phyloP scores from a whole-genome alignment of 2,113 vertebrate genomes.

The Silurus glanis region DNA sequence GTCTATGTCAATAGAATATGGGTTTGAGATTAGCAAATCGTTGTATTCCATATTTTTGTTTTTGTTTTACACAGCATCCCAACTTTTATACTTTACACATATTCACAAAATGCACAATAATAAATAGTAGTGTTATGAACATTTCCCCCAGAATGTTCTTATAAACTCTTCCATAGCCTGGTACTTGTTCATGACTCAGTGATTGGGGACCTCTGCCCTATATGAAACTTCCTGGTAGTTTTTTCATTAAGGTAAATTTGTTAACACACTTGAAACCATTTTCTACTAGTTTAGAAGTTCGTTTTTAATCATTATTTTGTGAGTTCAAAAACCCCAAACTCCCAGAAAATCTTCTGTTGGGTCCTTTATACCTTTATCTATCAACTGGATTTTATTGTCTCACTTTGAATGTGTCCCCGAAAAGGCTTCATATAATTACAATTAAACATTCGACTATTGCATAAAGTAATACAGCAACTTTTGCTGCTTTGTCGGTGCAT shows the following conservation, averaged over 20 bases:
- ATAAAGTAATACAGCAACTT: not conserved
- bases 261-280: not conserved
- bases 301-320: not conserved
- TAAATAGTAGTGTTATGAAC: too few species aligned
- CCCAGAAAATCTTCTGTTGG: not conserved
- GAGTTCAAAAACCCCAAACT: not conserved
- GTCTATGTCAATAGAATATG: too few species aligned
- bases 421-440: not conserved
- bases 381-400: not conserved
- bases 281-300: not conserved
- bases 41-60: too few species aligned
- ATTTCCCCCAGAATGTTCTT: too few species aligned
- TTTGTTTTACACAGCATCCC: too few species aligned
- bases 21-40: too few species aligned
- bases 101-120: too few species aligned
- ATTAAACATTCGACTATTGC: not conserved
- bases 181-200: too few species aligned
- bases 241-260: not conserved
- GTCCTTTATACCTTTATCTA: not conserved
- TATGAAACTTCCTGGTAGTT: too few species aligned
- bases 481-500: constrained; percentile 8
- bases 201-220: too few species aligned
- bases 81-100: too few species aligned
- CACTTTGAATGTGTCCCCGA: not conserved
- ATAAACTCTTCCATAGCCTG: too few species aligned